Evolutionary conservation across 2,888 invertebrate species (phyloP), one percentile per base, ranked within the genome.

Genomic region (Melieria picta): DNA sequence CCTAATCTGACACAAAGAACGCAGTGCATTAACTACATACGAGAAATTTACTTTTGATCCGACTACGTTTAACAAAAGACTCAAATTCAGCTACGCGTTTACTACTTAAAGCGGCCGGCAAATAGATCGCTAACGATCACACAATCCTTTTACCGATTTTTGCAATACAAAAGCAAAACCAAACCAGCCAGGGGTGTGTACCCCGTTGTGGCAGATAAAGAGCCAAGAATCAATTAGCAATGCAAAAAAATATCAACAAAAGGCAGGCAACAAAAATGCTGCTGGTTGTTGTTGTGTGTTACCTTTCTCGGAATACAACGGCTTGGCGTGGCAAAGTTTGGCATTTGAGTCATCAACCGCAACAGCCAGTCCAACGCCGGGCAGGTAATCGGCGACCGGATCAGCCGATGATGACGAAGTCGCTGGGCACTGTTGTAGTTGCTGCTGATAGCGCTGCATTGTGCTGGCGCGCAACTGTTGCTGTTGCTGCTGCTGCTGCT

Each of bases 281-380:
- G 65, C 46, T 43, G 65, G 69, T 62, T 65, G 68, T 72, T 70
- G 70, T 60, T 67, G 13, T 67, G 43, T 45, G 79, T 82, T 72
- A 83, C 83, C 83, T 83, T 81, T 83, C 79, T 70, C 78, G 79
- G 71, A 74, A 73, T 75, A 73, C 67, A 79, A 79, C 77, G 81
- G 79, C 77, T 81, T 83, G 72, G 80, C 81, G 77, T 80, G 77
- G 74, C 81, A 80, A 71, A 81, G 79, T 76, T 83, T 83, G 46
- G 76, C 73, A 73, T 80, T 80, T 83, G 83, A 83, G 75, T 83
- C 83, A 79, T 83, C 84, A 76, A 82, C 80, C 72, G 82, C 81
- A 61, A 79, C 80, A 13, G 79, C 80, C 62, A 83, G 78, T 66
- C 81, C 81, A 71, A 81, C 77, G 72, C 76, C 68, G 72, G 77